Evolutionary conservation across 2,888 invertebrate genomes (phyloP).

Genomic region (Dicranocentrus wangi): DNA sequence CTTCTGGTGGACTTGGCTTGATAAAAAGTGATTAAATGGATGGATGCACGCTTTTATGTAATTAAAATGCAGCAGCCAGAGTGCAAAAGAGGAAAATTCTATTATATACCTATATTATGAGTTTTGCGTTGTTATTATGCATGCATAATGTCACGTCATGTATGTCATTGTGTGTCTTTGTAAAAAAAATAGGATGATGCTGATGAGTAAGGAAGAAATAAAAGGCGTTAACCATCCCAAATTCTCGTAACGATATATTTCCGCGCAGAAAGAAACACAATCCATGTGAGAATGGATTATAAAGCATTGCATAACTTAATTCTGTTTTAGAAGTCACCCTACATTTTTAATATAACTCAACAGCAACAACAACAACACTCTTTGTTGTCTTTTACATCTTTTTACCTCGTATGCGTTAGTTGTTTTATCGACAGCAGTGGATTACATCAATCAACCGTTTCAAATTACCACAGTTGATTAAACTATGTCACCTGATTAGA

Average conservation of each 20-base stretch:
- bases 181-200: not conserved
- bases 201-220: constrained; percentile 7
- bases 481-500: constrained; percentile 57
- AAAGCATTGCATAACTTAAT: constrained; percentile 20
- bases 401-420: too few species aligned
- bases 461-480: constrained; percentile 31
- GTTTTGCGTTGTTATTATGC: not conserved
- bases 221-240: constrained; percentile 23
- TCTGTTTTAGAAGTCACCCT: too few species aligned
- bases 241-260: constrained; percentile 16
- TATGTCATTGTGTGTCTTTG: not conserved
- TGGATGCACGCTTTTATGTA: constrained; percentile 7
- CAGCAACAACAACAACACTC: too few species aligned
- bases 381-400: too few species aligned
- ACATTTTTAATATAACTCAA: too few species aligned
- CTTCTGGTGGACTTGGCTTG: constrained; percentile 10
- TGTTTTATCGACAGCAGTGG: constrained; percentile 37
- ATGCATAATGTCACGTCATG: not conserved
- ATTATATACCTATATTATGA: not conserved
- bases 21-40: constrained; percentile 19
- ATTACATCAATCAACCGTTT: constrained; percentile 45
- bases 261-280: not conserved
- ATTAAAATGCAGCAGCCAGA: constrained; percentile 11
- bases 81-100: not conserved
- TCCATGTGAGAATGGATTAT: too few species aligned